Evolutionary conservation across 2,888 invertebrate species (phyloP).

Genomic region (Timema podura): DNA sequence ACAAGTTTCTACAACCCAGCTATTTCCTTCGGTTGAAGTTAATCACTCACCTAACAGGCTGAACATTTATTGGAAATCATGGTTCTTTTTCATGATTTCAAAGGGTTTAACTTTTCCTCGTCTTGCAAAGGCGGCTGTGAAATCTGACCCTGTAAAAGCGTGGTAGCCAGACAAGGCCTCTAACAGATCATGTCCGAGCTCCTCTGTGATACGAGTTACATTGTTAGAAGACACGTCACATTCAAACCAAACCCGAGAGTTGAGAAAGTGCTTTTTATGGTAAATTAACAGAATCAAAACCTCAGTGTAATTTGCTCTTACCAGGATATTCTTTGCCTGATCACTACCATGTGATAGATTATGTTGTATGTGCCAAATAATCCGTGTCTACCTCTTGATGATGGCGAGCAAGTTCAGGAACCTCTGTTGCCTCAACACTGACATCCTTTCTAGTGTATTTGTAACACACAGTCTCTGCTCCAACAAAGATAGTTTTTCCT

Average conservation of each 20-base stretch:
- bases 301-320: conserved; percentile 6
- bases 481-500: background rate
- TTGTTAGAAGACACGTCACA: conserved; percentile 7
- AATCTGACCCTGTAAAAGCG: background rate
- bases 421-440: conserved; percentile 7
- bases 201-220: background rate
- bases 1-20: background rate
- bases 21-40: background rate
- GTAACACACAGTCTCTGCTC: background rate
- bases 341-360: conserved; percentile 11
- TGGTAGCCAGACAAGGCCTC: conserved; percentile 6
- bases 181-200: background rate
- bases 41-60: background rate
- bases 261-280: no score
- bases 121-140: conserved; percentile 7
- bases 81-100: conserved; percentile 3
- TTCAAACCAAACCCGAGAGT: background rate
- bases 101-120: conserved; percentile 6
- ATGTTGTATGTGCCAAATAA: conserved; percentile 9
- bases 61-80: background rate
- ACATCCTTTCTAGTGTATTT: conserved; percentile 6
- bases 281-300: conserved; percentile 4
- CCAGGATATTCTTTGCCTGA: conserved; percentile 2
- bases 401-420: background rate
- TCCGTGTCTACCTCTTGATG: no score